Evolutionary conservation across 1,140 invertebrate species (phyloP), one percentile per base, ranked within the genome.

Genomic region (Scaptomyza graminum): DNA sequence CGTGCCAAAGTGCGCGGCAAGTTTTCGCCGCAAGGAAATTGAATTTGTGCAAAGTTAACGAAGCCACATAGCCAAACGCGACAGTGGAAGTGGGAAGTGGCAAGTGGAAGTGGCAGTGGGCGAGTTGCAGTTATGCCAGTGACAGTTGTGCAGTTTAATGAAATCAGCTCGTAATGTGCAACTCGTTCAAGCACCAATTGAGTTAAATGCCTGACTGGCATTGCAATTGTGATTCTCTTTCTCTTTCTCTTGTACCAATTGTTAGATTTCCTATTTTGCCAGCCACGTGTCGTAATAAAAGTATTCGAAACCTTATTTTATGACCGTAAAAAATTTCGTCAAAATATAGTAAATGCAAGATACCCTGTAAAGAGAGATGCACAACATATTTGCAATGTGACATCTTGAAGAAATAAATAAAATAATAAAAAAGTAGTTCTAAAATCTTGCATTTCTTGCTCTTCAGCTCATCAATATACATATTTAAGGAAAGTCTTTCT

Each of bases 1-100:
- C 81, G 81, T 85, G 82, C 74, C 63, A 62, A 87, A 87, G 81
- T 85, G 81, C 82, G 74, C 69, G 65, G 74, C 43, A 76, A 73
- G 62, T 13, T 56, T 34, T 67, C 56, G 69, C 63, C 69, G 51
- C 41, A 56, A 49, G 74, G 43, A 87, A 87, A 85, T 87, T 85
- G 59, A 81, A 85, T 87, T 85, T 79, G 47, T 16, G 51, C 76
- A 84, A 84, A 78, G 54, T 71, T 71, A 52, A 54, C 11, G 28
- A 37, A n/a, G 28, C 61, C 60, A 44, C n/a, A 12, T 22, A 37
- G 31, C 34, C 34, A 9, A 37, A 37, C 34, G 3, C 18, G 5
- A 60, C 5, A 1, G 3, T 18, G 41, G 44, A 61, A 56, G 46
- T n/a, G 37, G 37, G 22, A 13, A 16, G 41, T 1, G 22, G 6